A percentile compares a stretch with the other conserved stretches of the same genome.
Evolutionary conservation across 2,888 invertebrate species (phyloP).

Genomic region (Tyria jacobaeae): DNA sequence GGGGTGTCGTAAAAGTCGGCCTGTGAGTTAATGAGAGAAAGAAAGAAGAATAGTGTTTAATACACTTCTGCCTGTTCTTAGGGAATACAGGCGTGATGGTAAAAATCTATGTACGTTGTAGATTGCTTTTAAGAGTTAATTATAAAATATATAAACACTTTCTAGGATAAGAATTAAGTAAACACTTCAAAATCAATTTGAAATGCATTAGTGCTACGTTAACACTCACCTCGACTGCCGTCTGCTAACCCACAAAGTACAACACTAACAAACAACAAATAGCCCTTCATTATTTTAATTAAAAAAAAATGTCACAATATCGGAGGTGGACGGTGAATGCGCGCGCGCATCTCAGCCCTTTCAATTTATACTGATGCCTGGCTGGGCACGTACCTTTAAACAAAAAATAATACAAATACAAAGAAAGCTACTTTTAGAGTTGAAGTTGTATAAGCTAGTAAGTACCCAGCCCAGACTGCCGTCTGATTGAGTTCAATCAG

Average conservation of each 20-base stretch:
- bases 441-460: too few relatives aligned
- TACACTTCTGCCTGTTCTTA: too few relatives aligned
- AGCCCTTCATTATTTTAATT: conserved; percentile 30
- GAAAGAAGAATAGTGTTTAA: too few relatives aligned
- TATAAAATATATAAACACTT: too few relatives aligned
- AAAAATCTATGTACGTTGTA: too few relatives aligned
- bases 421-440: conserved; percentile 1
- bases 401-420: neutral
- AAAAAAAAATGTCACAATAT: conserved; percentile 7
- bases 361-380: conserved; percentile 35
- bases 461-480: too few relatives aligned
- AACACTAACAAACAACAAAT: conserved; percentile 30
- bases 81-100: too few relatives aligned
- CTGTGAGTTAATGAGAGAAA: too few relatives aligned
- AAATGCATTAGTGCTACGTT: neutral
- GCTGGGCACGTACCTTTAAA: neutral
- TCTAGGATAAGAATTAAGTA: too few relatives aligned
- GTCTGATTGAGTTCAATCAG: too few relatives aligned
- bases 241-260: conserved; percentile 21
- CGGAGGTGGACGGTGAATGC: conserved; percentile 28
- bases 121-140: too few relatives aligned
- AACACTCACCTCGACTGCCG: conserved; percentile 29
- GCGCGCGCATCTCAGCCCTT: conserved; percentile 18
- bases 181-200: neutral
- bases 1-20: too few relatives aligned